Conservation (phyloP, 2,888 invertebrate species). For the Anorthoa munda region DNA sequence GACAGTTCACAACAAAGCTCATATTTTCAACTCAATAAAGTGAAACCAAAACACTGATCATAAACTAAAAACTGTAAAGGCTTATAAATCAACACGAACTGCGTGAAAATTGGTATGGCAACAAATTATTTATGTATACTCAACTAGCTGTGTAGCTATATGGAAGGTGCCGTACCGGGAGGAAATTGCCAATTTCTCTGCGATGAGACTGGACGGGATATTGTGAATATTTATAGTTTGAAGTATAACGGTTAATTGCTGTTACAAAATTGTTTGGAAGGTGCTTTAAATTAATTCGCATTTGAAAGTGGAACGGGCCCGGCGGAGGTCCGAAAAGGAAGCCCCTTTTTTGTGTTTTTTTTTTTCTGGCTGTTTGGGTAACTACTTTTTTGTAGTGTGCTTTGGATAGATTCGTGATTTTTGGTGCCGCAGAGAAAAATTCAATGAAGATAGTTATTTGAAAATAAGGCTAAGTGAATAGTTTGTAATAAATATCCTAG, state of each 20-base stretch:
- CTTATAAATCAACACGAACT: slow-evolving; percentile 61
- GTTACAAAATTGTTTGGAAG: slow-evolving; percentile 61
- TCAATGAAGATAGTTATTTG: not conserved
- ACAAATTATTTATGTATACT: slow-evolving; percentile 70
- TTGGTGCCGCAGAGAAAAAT: not conserved
- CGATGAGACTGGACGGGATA: slow-evolving; percentile 61
- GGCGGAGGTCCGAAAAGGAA: slow-evolving; percentile 4
- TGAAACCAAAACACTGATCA: slow-evolving; percentile 39
- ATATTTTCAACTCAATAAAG: slow-evolving; percentile 31
- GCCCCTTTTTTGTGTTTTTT: slow-evolving; percentile 17
- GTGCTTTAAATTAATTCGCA: slow-evolving; percentile 62
- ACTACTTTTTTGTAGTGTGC: slow-evolving; percentile 7
- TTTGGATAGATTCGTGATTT: not conserved
- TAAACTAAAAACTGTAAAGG: slow-evolving; percentile 53
- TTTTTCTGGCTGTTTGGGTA: not conserved
- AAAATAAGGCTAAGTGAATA: not conserved
- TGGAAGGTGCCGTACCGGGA: slow-evolving; percentile 73
- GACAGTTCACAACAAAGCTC: slow-evolving; percentile 28
- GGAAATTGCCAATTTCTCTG: slow-evolving; percentile 88
- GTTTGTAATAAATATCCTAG: not conserved
- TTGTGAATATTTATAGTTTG: slow-evolving; percentile 68
- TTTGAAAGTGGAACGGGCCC: slow-evolving; percentile 34
- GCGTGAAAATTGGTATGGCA: slow-evolving; percentile 70
- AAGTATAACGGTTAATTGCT: slow-evolving; percentile 65
- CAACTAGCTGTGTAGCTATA: slow-evolving; percentile 54